Evolutionary conservation across 2,797 vertebrate species (phyloP), one percentile per base, ranked within the genome.

Genomic region (Anas bernieri): DNA sequence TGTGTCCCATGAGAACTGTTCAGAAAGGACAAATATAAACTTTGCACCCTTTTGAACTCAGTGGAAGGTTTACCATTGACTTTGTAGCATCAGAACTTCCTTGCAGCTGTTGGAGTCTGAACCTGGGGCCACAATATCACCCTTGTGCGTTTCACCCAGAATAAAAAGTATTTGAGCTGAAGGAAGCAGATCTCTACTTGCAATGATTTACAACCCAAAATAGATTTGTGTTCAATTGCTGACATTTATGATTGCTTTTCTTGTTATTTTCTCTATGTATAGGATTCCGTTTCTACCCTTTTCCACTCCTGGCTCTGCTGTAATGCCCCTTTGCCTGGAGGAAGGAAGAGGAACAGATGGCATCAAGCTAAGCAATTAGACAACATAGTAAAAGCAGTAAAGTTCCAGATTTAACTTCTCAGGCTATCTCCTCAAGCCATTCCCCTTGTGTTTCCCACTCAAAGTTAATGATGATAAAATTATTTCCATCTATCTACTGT

Each of bases 271-370:
- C 62, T 84, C 18, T 77, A 62, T 28, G 35, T 84, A 58, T 48
- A 80, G 43, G 18, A 74, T 83, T 92, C 62, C 0, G 3, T 74
- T 92, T 90, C 73, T 80, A 78, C 62, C 28, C 46, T 80, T 77
- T 85, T 50, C 50, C 75, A 33, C 70, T 90, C 17, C 70, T 90
- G 88, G 50, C 63, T 94, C 28, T 3, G 6, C 37, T 93, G 30
- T 78, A 95, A 69, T 92, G 83, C 74, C 90, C 83, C 94, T 95
- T 95, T 84, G 90, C 74, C 86, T 90, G 67, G 11, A 96, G 67
- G 80, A 59, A 92, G 78, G 66, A 90, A 96, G 58, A 83, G 6
- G 55, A 95, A 87, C 93, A 93, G 93, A 93, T 94, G 93, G 88
- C 67, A 69, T 83, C 28, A 78, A 91, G 58, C 46, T 79, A 94